A percentile compares a stretch with the other conserved stretches of the same genome.
phyloP scores from a whole-genome alignment of 2,113 vertebrate species.

The Dromiciops gliroides region DNA sequence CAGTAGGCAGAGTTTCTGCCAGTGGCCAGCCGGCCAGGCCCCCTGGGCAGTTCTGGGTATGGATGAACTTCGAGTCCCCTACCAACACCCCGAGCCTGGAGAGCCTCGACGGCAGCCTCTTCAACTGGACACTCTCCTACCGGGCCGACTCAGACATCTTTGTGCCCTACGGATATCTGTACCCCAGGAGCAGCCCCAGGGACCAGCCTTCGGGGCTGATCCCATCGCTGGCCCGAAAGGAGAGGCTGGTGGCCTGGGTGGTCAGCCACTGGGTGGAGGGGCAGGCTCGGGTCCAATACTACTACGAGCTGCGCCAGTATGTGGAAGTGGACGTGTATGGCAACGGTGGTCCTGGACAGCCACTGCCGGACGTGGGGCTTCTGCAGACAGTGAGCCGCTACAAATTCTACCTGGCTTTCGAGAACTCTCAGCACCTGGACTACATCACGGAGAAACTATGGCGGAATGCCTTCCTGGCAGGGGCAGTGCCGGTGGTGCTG shows the following conservation, averaged over 20 bases:
- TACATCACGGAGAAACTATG: constrained; percentile 98
- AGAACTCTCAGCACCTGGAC: constrained; percentile 94
- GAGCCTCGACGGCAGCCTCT: constrained; percentile 81
- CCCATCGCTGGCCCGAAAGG: constrained; percentile 81
- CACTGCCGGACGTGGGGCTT: constrained; percentile 79
- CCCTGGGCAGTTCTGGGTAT: constrained; percentile 91
- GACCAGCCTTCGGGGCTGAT: constrained; percentile 60
- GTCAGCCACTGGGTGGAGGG: constrained; percentile 93
- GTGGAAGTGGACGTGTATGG: constrained; percentile 91
- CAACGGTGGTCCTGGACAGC: constrained; percentile 67
- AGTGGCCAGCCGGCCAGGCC: constrained; percentile 77
- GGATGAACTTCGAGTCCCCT: constrained; percentile 97
- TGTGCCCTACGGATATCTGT: constrained; percentile 91
- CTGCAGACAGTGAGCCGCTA: constrained; percentile 86
- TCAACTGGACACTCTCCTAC: constrained; percentile 95
- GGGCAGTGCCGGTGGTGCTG: constrained; percentile 91
- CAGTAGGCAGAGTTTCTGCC: neutral
- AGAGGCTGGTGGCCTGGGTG: constrained; percentile 91
- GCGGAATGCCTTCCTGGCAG: constrained; percentile 89
- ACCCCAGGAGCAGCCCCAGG: constrained; percentile 52
- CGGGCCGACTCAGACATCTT: constrained; percentile 90
- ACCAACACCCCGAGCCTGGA: constrained; percentile 84
- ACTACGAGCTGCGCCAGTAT: constrained; percentile 84
- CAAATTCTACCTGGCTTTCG: constrained; percentile 96
- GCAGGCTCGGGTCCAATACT: constrained; percentile 90